A percentile compares a stretch with the other conserved stretches of the same genome.
Conservation (phyloP, 2,113 vertebrate genomes). For the Meriones unguiculatus region DNA sequence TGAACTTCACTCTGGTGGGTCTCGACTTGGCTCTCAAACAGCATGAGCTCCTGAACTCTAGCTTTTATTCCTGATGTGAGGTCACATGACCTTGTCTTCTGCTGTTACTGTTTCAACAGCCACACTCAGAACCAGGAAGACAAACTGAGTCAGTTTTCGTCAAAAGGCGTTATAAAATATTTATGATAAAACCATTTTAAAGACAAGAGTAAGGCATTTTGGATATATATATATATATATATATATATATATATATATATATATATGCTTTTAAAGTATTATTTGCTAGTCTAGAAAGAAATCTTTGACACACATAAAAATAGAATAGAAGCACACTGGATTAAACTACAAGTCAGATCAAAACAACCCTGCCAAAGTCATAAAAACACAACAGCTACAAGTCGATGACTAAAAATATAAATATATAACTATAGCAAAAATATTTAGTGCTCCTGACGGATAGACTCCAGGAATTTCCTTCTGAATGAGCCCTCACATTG, state of each 20-base stretch:
- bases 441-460: neutral
- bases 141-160: neutral
- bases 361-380: neutral
- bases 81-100: constrained; percentile 57
- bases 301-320: neutral
- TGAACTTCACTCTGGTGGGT: neutral
- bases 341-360: neutral
- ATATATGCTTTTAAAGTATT: neutral
- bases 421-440: constrained; percentile 46
- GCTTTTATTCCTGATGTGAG: constrained; percentile 63
- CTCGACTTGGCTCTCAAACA: neutral
- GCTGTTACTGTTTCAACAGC: neutral
- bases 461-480: constrained; percentile 69
- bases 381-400: constrained; percentile 5
- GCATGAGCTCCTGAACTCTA: neutral
- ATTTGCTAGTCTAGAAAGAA: neutral
- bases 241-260: too few species aligned
- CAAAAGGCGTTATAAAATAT: constrained; percentile 11
- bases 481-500: neutral
- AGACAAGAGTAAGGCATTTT: neutral
- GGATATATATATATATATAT: neutral
- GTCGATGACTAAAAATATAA: constrained; percentile 24
- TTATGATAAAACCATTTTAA: constrained; percentile 34
- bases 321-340: neutral
- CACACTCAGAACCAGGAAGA: neutral